Base-by-base conservation (phyloP, 2,888 invertebrate species). In the Amphipoea oculea region DNA sequence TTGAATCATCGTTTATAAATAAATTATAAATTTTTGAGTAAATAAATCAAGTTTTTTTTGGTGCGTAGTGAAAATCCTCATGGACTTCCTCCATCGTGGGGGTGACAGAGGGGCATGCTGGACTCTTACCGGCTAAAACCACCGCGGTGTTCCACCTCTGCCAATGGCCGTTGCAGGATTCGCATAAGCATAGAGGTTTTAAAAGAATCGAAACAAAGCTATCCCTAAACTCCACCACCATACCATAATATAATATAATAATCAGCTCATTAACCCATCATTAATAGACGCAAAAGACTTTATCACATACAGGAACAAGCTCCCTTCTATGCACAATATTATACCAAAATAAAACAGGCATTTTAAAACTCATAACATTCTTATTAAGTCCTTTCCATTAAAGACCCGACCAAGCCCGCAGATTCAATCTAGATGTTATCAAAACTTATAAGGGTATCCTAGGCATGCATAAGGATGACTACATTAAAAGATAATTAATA, bases 391-490 rank as follows among this genome's bases (percentile, higher is more conserved):
- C 60, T 54, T 69, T 12, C 60, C 65, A 69, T 81, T 86, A 82
- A 71, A 60, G 29, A 29, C 12, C 71, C 51, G 29, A 74, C 67
- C 71, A 54, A 51, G 72, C 80, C 72, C 17, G 12, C 62, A 60
- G 71, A 86, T 77, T 73, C 73, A 78, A 82, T 82, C 76, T 60
- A 79, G 88, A 87, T 88, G 71, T 57, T 81, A 87, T 88, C 87
- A 51, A 73, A 76, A 71, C 79, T 63, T 79, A 76, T 81, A 77
- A 77, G 78, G 60, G 74, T 75, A 85, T 71, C 17, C 66, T 78
- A 78, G 82, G 60, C 73, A 84, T 72, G 74, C 73, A 75, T 78
- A 77, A 73, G 72, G 62, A 87, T 75, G 69, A 2, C 20, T 73
- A 81, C 66, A 82, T 87, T 76, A 78, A 84, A 82, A 78, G 20